A percentile compares a stretch with the other conserved stretches of the same genome.
These are phyloP conservation scores for Harpagoxenus sublaevis DNA, from an alignment of 2,888 invertebrate species.

Conservation along the genomic window DNA sequence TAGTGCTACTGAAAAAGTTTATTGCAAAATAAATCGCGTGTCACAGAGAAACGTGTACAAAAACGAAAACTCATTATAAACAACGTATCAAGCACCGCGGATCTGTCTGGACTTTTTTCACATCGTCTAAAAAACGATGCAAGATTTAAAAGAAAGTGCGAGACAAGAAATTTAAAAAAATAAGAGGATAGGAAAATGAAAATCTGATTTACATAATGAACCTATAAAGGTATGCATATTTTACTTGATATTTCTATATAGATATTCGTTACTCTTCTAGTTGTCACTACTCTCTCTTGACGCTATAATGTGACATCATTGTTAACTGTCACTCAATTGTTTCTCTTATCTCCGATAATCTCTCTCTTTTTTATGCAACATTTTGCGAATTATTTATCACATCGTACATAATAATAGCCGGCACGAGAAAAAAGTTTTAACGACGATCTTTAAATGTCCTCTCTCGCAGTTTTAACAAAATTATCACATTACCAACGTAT, in stretches of 20 bases:
- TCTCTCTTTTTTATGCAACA: conserved; percentile 1
- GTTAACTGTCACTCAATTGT: neutral
- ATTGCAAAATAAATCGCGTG: conserved; percentile 25
- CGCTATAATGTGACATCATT: neutral
- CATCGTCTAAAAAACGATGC: neutral
- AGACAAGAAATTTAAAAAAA: neutral
- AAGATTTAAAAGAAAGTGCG: neutral
- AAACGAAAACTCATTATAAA: conserved; percentile 31
- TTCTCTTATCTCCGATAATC: neutral
- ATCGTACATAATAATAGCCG: neutral
- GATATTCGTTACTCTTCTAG: neutral
- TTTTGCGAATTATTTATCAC: conserved; percentile 12
- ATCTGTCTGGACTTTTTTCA: neutral
- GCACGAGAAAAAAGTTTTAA: neutral
- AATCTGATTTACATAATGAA: neutral
- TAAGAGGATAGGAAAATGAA: neutral
- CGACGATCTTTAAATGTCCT: conserved; percentile 3
- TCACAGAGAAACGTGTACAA: conserved; percentile 1
- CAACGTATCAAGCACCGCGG: neutral
- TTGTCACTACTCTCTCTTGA: neutral
- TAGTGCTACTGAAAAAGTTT: neutral
- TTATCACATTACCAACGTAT: neutral
- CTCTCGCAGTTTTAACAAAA: neutral
- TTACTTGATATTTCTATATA: neutral
- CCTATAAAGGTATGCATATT: neutral